phyloP scores from a whole-genome alignment of 2,797 vertebrate genomes.

The Hippoglossus hippoglossus region DNA sequence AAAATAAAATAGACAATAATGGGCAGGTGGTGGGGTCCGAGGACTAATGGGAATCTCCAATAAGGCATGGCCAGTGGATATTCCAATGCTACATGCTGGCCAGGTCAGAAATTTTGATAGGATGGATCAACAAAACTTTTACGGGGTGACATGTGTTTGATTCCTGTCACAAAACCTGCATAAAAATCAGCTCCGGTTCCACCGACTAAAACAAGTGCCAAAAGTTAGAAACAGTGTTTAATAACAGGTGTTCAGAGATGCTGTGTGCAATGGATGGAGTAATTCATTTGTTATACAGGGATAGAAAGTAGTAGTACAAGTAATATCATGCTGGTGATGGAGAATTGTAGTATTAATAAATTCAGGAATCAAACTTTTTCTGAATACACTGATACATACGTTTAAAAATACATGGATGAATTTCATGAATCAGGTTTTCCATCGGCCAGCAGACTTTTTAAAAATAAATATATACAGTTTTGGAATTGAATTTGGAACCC shows the following conservation, averaged over 20 bases:
- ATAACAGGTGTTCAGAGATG: not conserved
- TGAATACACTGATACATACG: not conserved
- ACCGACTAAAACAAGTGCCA: not conserved
- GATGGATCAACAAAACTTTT: slow-evolving; percentile 1
- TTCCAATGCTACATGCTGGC: not conserved
- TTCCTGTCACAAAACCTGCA: not conserved
- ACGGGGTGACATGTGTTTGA: not conserved
- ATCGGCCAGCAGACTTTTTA: no score
- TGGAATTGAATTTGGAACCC: not conserved
- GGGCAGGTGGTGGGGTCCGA: slow-evolving; percentile 11
- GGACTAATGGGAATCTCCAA: not conserved
- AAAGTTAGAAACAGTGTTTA: not conserved
- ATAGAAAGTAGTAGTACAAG: not conserved
- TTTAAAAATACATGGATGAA: no score
- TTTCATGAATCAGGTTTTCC: no score
- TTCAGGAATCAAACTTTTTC: not conserved
- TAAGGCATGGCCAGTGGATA: slow-evolving; percentile 9
- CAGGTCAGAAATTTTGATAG: not conserved
- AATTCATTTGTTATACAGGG: slow-evolving; percentile 3
- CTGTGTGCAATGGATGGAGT: not conserved
- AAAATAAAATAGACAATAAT: slow-evolving; percentile 23
- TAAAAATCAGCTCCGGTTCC: not conserved
- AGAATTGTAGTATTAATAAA: not conserved
- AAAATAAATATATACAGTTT: no score
- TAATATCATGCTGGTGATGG: not conserved